Base-by-base conservation (phyloP, 2,888 invertebrate species). In the Tetragnatha montana region DNA sequence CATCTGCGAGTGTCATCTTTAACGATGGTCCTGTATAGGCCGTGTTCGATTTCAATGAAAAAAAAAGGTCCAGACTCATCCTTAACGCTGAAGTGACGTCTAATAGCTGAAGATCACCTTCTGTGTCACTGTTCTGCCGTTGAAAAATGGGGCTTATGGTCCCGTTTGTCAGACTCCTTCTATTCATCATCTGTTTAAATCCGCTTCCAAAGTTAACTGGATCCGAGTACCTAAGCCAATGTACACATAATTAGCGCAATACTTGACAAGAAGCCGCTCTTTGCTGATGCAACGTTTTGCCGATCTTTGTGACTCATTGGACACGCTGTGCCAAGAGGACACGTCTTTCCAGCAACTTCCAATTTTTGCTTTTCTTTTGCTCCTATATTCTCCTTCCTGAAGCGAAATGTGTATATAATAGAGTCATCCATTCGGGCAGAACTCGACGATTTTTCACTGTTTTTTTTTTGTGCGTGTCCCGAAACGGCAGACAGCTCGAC, bases 171-270 rank as follows among this genome's bases (percentile, higher is more conserved):
- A 60, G 22, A 19, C 73, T 21, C 47, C 60, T 35, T 60, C 83
- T 75, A 75, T 75, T 74, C 75, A 75, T 74, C 75, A 19, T 12
- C 47, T n/a, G 8, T 60, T 75, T n/a, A 75, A 83, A 74, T 83
- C 19, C 68, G 1, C 17, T 75, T 68, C 75, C 73, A 76, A 68
- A 79, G 76, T 69, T 82, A 88, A 88, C 82, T 50, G 78, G 71
- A 71, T 78, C 50, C 19, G 50, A 84, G 69, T 60, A 68, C 17
- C 51, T 3, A 21, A 84, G 89, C 85, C 89, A 89, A 89, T 85
- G 71, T 70, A 89, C 85, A 89, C 89, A 85, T 89, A 89, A 89
- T 89, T 89, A 89, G 51, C 49, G 89, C 85, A 81, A 78, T 81
- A 19, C 22, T 84, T 89, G 89, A 89, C 88, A 89, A 60, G 60